Evolutionary conservation across 1,140 invertebrate species (phyloP), one percentile per base, ranked within the genome.

Genomic region (Drosophila tani): DNA sequence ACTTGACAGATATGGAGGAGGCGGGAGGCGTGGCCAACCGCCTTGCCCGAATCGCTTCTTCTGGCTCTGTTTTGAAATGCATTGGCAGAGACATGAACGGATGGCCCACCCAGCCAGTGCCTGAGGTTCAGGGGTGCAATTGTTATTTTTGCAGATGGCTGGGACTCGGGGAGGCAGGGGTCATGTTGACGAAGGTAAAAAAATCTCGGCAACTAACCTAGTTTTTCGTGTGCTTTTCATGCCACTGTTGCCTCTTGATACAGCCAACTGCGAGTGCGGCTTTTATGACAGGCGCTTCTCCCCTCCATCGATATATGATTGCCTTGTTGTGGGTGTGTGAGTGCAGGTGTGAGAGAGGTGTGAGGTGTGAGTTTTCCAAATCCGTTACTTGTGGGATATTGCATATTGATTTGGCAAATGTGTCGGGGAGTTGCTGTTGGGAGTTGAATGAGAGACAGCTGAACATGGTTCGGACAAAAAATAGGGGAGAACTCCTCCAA

Each of bases 171-270:
- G 12, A 51, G 9, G 15, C 32, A 14, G 24, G 41, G 68, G 69
- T 73, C 51, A 59, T 53, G 58, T 32, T 46, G 19, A 53, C 29
- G 29, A 50, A 40, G 70, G 70, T 74, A 68, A 50, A 74, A 60
- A 81, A 81, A 56, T 84, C 85, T 78, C 77, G 53, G 86, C 83
- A 90, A 76, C 84, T 88, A 87, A 87, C 84, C 84, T 67, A 87
- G 84, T 88, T 87, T 73, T 87, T 84, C 32, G 58, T 64, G 58
- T 60, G 84, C 68, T 81, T 84, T 87, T 81, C 68, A 85, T 85
- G 82, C 55, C 63, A 76, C 65, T 65, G 63, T 60, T 77, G 49
- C 15, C 62, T 40, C 56, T 58, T 46, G 49, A 75, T 81, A 53
- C 57, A 63, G 45, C 60, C 49, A 75, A 70, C 68, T 68, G 66